phyloP scores from a whole-genome alignment of 2,113 vertebrate species.

The Formicarius rufipectus region DNA sequence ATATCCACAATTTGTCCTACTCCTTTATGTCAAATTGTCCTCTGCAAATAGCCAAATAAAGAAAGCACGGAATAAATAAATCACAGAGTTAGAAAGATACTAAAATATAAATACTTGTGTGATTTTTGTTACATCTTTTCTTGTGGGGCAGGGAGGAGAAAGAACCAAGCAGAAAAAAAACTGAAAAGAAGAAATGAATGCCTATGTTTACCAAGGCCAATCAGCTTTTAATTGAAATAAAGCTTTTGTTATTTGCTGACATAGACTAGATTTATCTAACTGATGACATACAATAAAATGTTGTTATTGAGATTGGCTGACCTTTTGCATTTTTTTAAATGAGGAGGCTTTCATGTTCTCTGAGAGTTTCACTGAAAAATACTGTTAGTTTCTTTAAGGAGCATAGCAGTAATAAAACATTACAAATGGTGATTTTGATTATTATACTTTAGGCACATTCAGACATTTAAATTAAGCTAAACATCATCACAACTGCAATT shows the following conservation, averaged over 20 bases:
- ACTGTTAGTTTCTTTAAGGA: conserved; percentile 85
- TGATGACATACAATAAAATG: background rate
- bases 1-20: background rate
- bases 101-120: background rate
- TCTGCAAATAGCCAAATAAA: background rate
- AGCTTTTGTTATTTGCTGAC: background rate
- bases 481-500: background rate
- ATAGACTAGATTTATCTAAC: background rate
- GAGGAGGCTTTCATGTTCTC: conserved; percentile 98
- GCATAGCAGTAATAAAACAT: background rate
- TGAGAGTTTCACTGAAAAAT: conserved; percentile 97
- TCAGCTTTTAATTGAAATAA: background rate
- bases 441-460: background rate
- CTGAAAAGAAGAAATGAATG: background rate
- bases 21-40: background rate
- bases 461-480: background rate
- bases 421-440: background rate
- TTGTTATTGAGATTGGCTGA: conserved; percentile 23
- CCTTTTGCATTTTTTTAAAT: conserved; percentile 98
- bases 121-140: background rate
- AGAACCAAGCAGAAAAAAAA: background rate
- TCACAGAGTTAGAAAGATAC: background rate
- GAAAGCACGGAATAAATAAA: background rate
- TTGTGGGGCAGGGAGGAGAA: background rate
- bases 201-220: background rate